These are phyloP conservation scores for Elaphurus davidianus DNA, from an alignment of 2,113 vertebrate species.

Conservation along the genomic window DNA sequence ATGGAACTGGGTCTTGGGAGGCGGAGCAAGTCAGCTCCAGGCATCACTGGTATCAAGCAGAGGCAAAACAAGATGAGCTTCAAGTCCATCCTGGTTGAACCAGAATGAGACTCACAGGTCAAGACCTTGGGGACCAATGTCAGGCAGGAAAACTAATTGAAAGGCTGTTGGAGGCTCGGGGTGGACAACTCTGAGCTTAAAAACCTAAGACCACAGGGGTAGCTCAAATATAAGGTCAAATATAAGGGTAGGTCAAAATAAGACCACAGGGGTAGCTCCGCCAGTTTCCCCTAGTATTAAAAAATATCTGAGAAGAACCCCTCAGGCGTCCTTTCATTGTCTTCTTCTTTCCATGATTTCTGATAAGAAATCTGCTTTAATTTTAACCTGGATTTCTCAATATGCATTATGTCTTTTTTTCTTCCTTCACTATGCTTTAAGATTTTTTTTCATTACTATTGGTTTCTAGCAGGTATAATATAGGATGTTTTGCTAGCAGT, in stretches of 20 bases:
- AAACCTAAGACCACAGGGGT: background rate
- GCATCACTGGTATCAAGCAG: accelerated
- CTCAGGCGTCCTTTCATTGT: background rate
- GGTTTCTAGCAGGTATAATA: background rate
- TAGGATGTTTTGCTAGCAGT: background rate
- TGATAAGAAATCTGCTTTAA: background rate
- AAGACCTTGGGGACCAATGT: background rate
- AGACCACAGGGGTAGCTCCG: background rate
- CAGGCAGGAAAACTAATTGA: background rate
- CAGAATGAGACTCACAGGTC: background rate
- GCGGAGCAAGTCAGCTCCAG: background rate
- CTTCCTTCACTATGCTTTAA: background rate
- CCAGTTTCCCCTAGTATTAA: background rate
- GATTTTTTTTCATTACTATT: background rate
- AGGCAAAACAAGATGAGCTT: accelerated
- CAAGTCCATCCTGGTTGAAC: background rate
- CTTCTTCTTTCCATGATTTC: background rate
- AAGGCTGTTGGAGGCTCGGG: background rate
- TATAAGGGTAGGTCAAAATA: background rate
- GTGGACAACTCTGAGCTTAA: background rate
- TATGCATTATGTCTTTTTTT: background rate
- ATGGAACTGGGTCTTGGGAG: background rate
- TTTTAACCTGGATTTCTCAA: background rate
- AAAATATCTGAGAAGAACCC: background rate
- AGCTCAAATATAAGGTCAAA: too few relatives aligned